These are phyloP conservation scores for Drosophila nr. fundita DNA, from an alignment of 2,888 invertebrate species.

Conservation along the genomic window DNA sequence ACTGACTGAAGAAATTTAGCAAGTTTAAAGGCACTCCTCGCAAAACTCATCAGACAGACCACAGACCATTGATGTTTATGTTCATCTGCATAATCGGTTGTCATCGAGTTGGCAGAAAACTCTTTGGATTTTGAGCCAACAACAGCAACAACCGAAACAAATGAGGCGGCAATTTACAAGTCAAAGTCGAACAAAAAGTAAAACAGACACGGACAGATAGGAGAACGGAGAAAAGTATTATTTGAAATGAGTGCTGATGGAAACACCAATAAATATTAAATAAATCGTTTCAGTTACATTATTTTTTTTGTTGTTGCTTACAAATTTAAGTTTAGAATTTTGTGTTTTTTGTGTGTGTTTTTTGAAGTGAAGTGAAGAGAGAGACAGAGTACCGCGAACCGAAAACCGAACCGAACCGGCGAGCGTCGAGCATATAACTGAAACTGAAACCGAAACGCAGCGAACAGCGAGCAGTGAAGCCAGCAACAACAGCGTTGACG, in stretches of 20 bases:
- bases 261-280: slow-evolving; percentile 22
- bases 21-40: slow-evolving; percentile 6
- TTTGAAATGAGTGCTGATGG: slow-evolving; percentile 7
- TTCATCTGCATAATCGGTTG: slow-evolving; percentile 9
- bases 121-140: slow-evolving; percentile 1
- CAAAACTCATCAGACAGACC: background rate
- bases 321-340: slow-evolving; percentile 59
- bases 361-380: slow-evolving; percentile 2
- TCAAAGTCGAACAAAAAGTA: slow-evolving; percentile 24
- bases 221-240: background rate
- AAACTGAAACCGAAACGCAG: slow-evolving; percentile 69
- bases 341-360: background rate
- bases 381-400: slow-evolving; percentile 25
- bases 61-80: background rate
- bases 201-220: slow-evolving; percentile 1
- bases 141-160: slow-evolving; percentile 11
- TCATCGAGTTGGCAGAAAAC: background rate
- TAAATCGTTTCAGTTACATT: slow-evolving; percentile 37
- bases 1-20: background rate
- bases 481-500: slow-evolving; percentile 24
- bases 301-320: slow-evolving; percentile 10
- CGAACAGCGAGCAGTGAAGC: slow-evolving; percentile 24
- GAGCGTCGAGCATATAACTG: slow-evolving; percentile 76
- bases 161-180: slow-evolving; percentile 27
- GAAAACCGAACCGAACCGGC: slow-evolving; percentile 73